phyloP scores from a whole-genome alignment of 2,888 invertebrate genomes.

The Vandiemenella viatica region DNA sequence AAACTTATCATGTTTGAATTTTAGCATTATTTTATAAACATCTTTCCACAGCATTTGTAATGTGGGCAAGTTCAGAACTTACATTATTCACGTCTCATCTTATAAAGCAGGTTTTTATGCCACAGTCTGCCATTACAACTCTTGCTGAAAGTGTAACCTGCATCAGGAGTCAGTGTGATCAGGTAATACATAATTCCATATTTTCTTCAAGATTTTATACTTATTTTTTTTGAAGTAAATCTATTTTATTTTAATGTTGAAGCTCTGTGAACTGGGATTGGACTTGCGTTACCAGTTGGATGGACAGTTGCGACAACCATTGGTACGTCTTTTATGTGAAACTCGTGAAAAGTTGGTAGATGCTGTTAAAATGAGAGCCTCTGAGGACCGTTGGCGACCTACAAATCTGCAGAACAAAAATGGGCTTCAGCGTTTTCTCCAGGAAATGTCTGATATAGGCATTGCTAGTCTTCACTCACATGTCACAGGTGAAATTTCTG shows the following conservation, averaged over 20 bases:
- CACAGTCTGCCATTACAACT: slow-evolving; percentile 69
- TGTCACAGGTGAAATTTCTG: slow-evolving; percentile 32
- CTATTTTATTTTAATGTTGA: neutral
- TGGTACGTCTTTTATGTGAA: slow-evolving; percentile 60
- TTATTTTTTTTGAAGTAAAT: no score
- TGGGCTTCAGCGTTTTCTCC: slow-evolving; percentile 49
- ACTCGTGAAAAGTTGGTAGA: slow-evolving; percentile 69
- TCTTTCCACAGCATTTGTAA: slow-evolving; percentile 50
- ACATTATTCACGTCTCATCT: slow-evolving; percentile 65
- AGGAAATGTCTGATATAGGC: slow-evolving; percentile 54
- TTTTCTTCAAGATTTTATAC: no score
- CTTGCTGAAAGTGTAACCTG: slow-evolving; percentile 75
- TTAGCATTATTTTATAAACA: no score
- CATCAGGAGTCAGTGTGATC: slow-evolving; percentile 57
- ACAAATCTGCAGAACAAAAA: slow-evolving; percentile 61
- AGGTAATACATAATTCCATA: no score
- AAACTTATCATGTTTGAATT: no score
- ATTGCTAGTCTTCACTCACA: slow-evolving; percentile 46
- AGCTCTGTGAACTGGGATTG: slow-evolving; percentile 51
- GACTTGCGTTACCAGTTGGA: slow-evolving; percentile 87
- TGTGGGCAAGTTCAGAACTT: slow-evolving; percentile 80
- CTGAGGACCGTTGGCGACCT: slow-evolving; percentile 78
- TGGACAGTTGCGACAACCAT: slow-evolving; percentile 60
- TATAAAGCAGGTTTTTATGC: slow-evolving; percentile 76
- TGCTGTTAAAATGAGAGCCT: slow-evolving; percentile 55